A percentile compares a stretch with the other conserved stretches of the same genome.
These are phyloP conservation scores for Pseudocheirus occidentalis DNA, from an alignment of 2,797 vertebrate genomes.

Conservation along the genomic window DNA sequence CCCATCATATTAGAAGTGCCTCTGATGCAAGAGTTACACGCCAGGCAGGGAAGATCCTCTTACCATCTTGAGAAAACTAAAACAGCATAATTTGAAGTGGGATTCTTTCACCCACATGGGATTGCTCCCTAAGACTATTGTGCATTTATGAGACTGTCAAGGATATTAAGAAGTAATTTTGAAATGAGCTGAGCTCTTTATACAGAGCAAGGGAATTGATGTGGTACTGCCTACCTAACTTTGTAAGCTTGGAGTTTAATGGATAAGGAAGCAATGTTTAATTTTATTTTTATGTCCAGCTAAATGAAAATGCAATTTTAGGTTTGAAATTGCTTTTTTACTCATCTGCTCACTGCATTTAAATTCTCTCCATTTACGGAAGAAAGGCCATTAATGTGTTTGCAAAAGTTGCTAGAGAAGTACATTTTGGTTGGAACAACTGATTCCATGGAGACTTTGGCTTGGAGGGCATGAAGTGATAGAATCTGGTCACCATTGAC, in stretches of 20 bases:
- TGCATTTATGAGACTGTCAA: slow-evolving; percentile 37
- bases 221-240: slow-evolving; percentile 61
- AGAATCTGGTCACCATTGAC: neutral
- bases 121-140: slow-evolving; percentile 48
- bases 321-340: slow-evolving; percentile 30
- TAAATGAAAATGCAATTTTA: slow-evolving; percentile 18
- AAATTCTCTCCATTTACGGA: slow-evolving; percentile 36
- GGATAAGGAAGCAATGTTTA: slow-evolving; percentile 41
- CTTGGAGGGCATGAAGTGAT: neutral
- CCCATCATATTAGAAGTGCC: neutral
- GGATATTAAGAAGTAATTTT: slow-evolving; percentile 63
- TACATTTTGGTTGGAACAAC: slow-evolving; percentile 45
- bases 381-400: slow-evolving; percentile 24
- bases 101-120: slow-evolving; percentile 30
- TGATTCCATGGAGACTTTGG: slow-evolving; percentile 37
- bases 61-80: slow-evolving; percentile 33
- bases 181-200: slow-evolving; percentile 53
- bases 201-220: slow-evolving; percentile 52
- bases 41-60: slow-evolving; percentile 16
- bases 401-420: slow-evolving; percentile 27
- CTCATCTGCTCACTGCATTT: slow-evolving; percentile 40
- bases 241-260: slow-evolving; percentile 58
- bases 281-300: neutral
- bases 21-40: neutral
- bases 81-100: slow-evolving; percentile 40